Conservation (phyloP, 2,888 invertebrate genomes). For the Spisula subtruncata region DNA sequence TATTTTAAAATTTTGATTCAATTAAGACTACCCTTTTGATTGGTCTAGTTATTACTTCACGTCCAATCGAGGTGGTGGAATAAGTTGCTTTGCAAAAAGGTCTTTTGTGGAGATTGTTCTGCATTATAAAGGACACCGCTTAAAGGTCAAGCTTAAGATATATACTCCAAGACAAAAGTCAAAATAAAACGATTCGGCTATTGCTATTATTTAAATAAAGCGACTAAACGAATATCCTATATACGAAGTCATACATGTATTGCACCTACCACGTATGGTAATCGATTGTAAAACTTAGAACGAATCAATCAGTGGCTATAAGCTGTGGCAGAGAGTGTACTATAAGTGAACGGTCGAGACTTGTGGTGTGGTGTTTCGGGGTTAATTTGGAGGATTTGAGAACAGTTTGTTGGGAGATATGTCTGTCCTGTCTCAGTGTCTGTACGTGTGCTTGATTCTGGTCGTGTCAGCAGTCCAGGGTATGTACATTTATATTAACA, state of each 20-base stretch:
- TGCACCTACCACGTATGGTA: not conserved
- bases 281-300: slow-evolving; percentile 14
- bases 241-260: not conserved
- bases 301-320: not conserved
- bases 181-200: too few relatives aligned
- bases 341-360: not conserved
- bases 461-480: not conserved
- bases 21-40: too few relatives aligned
- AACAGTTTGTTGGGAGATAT: not conserved
- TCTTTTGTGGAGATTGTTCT: too few relatives aligned
- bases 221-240: not conserved
- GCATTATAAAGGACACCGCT: too few relatives aligned
- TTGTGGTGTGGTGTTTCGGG: not conserved
- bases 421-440: not conserved
- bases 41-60: too few relatives aligned
- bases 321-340: not conserved
- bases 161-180: too few relatives aligned
- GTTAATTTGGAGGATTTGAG: not conserved
- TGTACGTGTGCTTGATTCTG: not conserved
- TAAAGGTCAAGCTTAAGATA: too few relatives aligned
- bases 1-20: too few relatives aligned
- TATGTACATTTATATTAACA: not conserved
- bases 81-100: too few relatives aligned
- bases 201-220: not conserved
- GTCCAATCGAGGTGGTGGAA: too few relatives aligned